A percentile compares a stretch with the other conserved stretches of the same genome.
phyloP scores from a whole-genome alignment of 2,888 invertebrate species.

The Metellina segmentata region DNA sequence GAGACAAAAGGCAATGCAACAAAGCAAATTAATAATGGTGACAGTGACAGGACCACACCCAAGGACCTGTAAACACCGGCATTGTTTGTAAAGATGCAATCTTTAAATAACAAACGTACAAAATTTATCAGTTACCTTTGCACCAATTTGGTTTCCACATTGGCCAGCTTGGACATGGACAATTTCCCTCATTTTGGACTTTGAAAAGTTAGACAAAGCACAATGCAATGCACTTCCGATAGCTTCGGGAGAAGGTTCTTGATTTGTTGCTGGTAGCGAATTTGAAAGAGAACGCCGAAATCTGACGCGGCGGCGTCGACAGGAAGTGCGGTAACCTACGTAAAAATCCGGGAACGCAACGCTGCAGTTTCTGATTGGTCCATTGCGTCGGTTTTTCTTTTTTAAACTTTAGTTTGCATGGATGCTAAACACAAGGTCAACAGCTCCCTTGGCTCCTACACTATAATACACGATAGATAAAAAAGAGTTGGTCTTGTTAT shows the following conservation, averaged over 20 bases:
- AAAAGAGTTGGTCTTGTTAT: not conserved
- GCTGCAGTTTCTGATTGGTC: slow-evolving; percentile 45
- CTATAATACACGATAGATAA: not conserved
- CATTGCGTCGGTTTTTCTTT: slow-evolving; percentile 26
- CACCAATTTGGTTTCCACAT: slow-evolving; percentile 83
- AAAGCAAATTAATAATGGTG: too few species aligned
- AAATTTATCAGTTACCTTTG: slow-evolving; percentile 80
- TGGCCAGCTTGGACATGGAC: slow-evolving; percentile 83
- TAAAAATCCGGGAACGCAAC: slow-evolving; percentile 26
- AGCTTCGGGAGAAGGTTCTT: not conserved
- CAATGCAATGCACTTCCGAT: not conserved
- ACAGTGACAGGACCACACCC: slow-evolving; percentile 31
- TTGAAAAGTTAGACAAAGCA: not conserved
- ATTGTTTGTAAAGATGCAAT: not conserved
- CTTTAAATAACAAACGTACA: not conserved
- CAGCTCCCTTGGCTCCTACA: slow-evolving; percentile 14
- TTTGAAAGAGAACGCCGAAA: not conserved
- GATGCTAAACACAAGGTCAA: slow-evolving; percentile 61
- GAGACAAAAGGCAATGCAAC: too few species aligned
- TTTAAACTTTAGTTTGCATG: slow-evolving; percentile 37
- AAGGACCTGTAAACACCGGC: not conserved
- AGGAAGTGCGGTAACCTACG: slow-evolving; percentile 42
- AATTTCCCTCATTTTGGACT: slow-evolving; percentile 80
- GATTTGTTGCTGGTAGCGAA: not conserved
- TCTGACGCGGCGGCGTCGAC: not conserved